Base-by-base conservation (phyloP, 2,888 invertebrate species). In the Meghimatium bilineatum region DNA sequence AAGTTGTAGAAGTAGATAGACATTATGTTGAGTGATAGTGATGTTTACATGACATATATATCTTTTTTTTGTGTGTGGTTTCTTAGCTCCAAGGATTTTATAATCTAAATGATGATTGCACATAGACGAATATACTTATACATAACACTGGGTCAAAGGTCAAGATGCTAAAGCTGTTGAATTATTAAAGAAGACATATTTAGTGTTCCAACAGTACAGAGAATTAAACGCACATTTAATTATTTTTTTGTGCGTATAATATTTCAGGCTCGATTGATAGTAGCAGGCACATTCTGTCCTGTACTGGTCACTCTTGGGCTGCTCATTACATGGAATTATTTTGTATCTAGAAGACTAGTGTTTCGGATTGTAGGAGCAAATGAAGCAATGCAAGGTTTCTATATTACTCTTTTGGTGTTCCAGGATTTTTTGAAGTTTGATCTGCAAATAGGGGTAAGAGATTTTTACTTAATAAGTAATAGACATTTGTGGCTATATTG, bases 351-450 rank as follows among this genome's bases (percentile, higher is more conserved):
- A 10, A 90, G 90, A 52, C 88, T 92, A 49, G 90, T 92, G 52
- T 92, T 90, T 86, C 85, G 92, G 0, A 92, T 91, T 1, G 91
- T 92, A 17, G 93, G 93, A 10, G 92, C 92, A 29, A 90, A 89
- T 38, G 76, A 85, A 0, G 67, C 80, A 0, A 83, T 91, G 29
- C 93, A 93, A 84, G 85, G 86, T 8, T 88, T 89, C 78, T 92
- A 92, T 79, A 88, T 88, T 34, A 88, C 86, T 0, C 85, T 91
- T 72, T 91, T 90, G 75, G 72, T 90, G 8, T 91, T 89, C 75
- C 87, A 89, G 52, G 90, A 89, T 44, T 82, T 91, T 14, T 83
- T 92, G 38, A 92, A 91, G 83, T 89, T 92, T 82, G 93, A 93
- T 87, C 87, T 92, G 38, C 92, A 93, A 79, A 84, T 92, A 20